A percentile compares a stretch with the other conserved stretches of the same genome.
Conservation (phyloP, 2,797 vertebrate species). For the Xenops minutus region DNA sequence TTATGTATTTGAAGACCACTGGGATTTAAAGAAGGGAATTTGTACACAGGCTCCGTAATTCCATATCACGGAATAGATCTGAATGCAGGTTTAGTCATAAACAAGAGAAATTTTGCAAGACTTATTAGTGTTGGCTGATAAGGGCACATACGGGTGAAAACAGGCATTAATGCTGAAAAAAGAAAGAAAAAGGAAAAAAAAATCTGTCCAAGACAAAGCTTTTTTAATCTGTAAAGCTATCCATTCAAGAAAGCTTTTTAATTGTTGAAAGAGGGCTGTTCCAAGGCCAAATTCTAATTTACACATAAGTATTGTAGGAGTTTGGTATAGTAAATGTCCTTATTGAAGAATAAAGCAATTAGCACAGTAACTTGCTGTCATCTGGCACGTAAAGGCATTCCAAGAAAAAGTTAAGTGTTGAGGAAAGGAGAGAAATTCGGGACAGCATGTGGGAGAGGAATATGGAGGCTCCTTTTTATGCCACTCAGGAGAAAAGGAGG, state of each 20-base stretch:
- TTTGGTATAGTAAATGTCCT: constrained; percentile 76
- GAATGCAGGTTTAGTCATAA: constrained; percentile 19
- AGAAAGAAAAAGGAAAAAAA: background rate
- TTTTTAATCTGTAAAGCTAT: constrained; percentile 22
- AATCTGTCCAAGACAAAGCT: background rate
- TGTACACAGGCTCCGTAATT: background rate
- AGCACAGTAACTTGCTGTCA: constrained; percentile 77
- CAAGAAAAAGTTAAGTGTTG: constrained; percentile 79
- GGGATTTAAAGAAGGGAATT: background rate
- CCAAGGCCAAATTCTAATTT: constrained; percentile 70
- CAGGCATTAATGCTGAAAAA: background rate
- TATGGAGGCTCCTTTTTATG: constrained; percentile 74
- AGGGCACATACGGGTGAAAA: background rate
- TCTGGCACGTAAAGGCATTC: constrained; percentile 77
- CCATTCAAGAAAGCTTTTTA: constrained; percentile 41
- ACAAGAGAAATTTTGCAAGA: background rate
- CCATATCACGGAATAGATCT: background rate
- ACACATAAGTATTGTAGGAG: constrained; percentile 76
- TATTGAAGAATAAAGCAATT: constrained; percentile 77
- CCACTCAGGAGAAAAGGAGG: constrained; percentile 66
- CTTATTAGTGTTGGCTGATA: background rate
- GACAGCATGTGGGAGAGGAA: constrained; percentile 79
- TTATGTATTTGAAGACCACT: background rate
- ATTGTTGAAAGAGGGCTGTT: constrained; percentile 66
- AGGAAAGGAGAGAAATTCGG: constrained; percentile 79